Conservation (phyloP, 2,113 vertebrate genomes). For the Heloderma charlesbogerti region DNA sequence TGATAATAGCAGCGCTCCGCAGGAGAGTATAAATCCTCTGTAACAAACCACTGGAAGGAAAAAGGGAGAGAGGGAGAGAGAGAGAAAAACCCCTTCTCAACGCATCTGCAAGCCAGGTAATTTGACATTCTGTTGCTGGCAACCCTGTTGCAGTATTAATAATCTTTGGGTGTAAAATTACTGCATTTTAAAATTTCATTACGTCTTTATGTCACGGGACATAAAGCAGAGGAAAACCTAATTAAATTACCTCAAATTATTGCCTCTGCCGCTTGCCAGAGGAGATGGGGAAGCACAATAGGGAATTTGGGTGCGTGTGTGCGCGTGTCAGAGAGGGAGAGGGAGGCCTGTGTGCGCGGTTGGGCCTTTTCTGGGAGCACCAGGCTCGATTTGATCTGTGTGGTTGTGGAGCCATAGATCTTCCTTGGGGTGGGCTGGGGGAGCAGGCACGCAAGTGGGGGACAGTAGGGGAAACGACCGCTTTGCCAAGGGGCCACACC, state of each 20-base stretch:
- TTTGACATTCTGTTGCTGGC: not conserved
- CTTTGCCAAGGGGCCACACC: too few species aligned
- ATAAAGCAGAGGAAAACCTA: conserved; percentile 54
- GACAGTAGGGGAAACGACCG: too few species aligned
- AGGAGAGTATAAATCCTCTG: not conserved
- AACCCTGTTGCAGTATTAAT: conserved; percentile 27
- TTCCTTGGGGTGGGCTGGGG: too few species aligned
- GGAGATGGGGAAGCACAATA: not conserved
- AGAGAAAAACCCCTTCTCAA: not conserved
- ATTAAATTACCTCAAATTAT: conserved; percentile 44
- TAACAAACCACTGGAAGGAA: not conserved
- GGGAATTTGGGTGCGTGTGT: not conserved
- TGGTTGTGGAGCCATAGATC: not conserved
- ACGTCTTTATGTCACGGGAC: conserved; percentile 36
- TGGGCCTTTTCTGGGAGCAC: not conserved
- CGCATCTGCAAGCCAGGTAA: accelerated
- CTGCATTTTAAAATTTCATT: conserved; percentile 41
- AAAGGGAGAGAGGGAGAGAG: not conserved
- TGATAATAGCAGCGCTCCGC: not conserved
- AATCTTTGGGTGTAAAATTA: conserved; percentile 44
- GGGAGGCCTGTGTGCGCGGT: not conserved
- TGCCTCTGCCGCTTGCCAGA: not conserved
- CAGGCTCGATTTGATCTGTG: too few species aligned
- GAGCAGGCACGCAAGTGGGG: too few species aligned
- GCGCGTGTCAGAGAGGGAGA: not conserved